Percentiles rank a stretch among this genome's conserved stretches.
These are phyloP conservation scores for Drosophila kikkawai DNA, from an alignment of 1,140 invertebrate species.

Conservation along the genomic window DNA sequence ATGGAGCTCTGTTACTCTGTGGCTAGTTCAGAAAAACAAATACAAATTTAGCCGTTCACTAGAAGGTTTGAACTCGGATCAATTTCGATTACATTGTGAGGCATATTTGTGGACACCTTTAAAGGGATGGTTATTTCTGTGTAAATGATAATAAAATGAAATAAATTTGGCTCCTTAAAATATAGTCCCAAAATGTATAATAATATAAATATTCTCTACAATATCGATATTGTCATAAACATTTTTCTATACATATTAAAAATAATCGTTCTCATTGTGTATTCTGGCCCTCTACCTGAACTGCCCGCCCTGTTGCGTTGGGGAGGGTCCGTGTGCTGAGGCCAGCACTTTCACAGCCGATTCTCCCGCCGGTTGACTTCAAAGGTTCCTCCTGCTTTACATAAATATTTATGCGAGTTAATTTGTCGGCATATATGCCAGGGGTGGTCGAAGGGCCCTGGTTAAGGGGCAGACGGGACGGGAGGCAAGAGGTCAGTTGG, in stretches of 20 bases:
- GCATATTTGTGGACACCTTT: too few relatives aligned
- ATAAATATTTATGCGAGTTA: slow-evolving; percentile 82
- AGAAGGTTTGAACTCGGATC: too few relatives aligned
- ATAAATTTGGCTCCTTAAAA: too few relatives aligned
- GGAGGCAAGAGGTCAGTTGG: slow-evolving; percentile 14
- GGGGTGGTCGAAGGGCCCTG: not conserved
- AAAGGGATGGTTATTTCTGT: too few relatives aligned
- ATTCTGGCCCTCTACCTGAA: not conserved
- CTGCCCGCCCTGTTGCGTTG: slow-evolving; percentile 1
- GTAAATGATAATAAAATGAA: too few relatives aligned
- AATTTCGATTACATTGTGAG: too few relatives aligned
- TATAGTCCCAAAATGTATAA: too few relatives aligned
- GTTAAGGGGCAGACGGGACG: not conserved
- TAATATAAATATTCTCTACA: too few relatives aligned
- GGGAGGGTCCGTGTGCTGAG: slow-evolving; percentile 1
- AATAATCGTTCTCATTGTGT: not conserved
- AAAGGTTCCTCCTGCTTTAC: slow-evolving; percentile 53
- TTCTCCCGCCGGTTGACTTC: slow-evolving; percentile 41
- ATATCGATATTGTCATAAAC: not conserved
- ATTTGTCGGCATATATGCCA: slow-evolving; percentile 67
- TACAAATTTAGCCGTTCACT: not conserved
- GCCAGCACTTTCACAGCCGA: slow-evolving; percentile 25
- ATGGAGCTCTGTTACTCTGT: not conserved
- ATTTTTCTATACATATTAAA: slow-evolving; percentile 7
- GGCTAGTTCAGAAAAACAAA: not conserved